Percentiles rank a stretch among this genome's conserved stretches.
These are phyloP conservation scores for Nebria ingens DNA, from an alignment of 1,140 invertebrate species.

Conservation along the genomic window DNA sequence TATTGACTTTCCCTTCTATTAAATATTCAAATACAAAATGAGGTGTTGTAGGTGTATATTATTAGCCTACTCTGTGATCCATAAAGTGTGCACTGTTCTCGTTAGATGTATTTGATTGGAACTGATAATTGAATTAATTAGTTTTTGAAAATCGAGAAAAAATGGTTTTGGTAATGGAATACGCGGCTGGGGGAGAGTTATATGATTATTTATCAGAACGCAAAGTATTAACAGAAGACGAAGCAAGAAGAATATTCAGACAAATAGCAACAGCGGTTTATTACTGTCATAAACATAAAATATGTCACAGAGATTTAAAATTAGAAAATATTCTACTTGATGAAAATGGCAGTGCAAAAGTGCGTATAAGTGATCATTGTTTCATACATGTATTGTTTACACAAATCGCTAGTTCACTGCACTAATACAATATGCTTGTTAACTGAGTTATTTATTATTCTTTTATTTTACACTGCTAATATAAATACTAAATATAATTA, in stretches of 20 bases:
- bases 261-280: conserved; percentile 96
- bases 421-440: too few relatives aligned
- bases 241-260: conserved; percentile 91
- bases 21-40: too few relatives aligned
- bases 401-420: too few relatives aligned
- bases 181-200: conserved; percentile 94
- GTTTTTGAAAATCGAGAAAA: conserved; percentile 98
- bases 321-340: conserved; percentile 98
- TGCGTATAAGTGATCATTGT: conserved; percentile 31
- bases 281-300: conserved; percentile 98
- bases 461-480: neutral
- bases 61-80: too few relatives aligned
- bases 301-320: conserved; percentile 96
- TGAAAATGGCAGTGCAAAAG: conserved; percentile 90
- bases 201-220: conserved; percentile 95
- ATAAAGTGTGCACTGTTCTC: too few relatives aligned
- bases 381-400: neutral
- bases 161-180: conserved; percentile 99
- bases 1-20: too few relatives aligned
- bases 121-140: too few relatives aligned
- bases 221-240: conserved; percentile 81
- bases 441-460: neutral
- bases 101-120: too few relatives aligned
- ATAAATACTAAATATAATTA: too few relatives aligned
- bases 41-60: too few relatives aligned